A percentile compares a stretch with the other conserved stretches of the same genome.
phyloP scores from a whole-genome alignment of 2,113 vertebrate genomes.

The Tychaedon coryphoeus region DNA sequence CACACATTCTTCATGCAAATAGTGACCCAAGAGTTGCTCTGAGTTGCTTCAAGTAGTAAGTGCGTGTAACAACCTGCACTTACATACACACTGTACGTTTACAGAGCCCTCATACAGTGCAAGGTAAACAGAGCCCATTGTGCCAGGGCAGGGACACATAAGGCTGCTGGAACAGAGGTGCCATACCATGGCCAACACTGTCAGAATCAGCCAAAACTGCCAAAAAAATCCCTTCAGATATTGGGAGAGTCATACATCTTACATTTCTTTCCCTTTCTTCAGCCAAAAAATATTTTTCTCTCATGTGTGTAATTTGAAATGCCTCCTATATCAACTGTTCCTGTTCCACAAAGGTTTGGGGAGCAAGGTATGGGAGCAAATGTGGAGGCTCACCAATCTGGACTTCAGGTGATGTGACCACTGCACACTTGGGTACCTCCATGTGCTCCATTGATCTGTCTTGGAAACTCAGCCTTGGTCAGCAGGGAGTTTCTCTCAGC shows the following conservation, averaged over 20 bases:
- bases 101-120: neutral
- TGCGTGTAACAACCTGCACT: constrained; percentile 46
- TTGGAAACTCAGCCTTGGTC: neutral
- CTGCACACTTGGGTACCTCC: neutral
- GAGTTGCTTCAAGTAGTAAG: constrained; percentile 25
- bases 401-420: neutral
- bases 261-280: neutral
- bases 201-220: neutral
- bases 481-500: neutral
- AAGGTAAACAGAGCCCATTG: neutral
- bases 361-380: neutral
- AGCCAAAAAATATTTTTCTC: neutral
- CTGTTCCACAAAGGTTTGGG: neutral
- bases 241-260: neutral
- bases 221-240: neutral
- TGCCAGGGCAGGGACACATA: neutral
- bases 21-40: constrained; percentile 48
- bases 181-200: accelerated
- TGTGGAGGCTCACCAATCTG: accelerated
- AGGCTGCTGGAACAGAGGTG: neutral
- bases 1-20: constrained; percentile 68
- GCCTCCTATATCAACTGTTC: neutral
- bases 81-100: neutral
- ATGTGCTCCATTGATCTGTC: neutral
- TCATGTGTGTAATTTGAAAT: neutral